Evolutionary conservation across 1,140 invertebrate genomes (phyloP).

Genomic region (Heliconius congener): DNA sequence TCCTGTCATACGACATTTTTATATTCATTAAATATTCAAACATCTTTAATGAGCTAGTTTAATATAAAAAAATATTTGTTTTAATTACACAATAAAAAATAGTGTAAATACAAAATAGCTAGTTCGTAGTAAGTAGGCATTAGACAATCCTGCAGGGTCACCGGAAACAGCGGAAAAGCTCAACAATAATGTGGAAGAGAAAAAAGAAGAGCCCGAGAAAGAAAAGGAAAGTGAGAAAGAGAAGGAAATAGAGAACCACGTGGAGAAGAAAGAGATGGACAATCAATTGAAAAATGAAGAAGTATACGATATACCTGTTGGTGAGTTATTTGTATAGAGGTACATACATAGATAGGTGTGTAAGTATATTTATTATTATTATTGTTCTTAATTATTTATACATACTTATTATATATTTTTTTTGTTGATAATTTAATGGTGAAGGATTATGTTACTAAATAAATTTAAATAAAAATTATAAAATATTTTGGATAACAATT

Average conservation of each 20-base stretch:
- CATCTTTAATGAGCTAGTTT: no score
- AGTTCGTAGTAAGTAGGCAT: conserved; percentile 42
- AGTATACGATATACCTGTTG: conserved; percentile 74
- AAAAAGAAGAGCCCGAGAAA: conserved; percentile 54
- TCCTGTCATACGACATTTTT: no score
- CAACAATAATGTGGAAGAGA: conserved; percentile 68
- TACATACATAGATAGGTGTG: neutral
- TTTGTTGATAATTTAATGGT: no score
- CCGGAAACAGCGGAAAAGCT: conserved; percentile 53
- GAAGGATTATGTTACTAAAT: no score
- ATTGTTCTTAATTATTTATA: neutral
- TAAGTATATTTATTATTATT: neutral
- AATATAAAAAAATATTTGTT: no score
- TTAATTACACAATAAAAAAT: neutral
- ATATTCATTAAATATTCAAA: no score
- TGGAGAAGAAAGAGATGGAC: conserved; percentile 57
- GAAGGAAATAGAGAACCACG: conserved; percentile 58
- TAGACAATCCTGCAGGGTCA: conserved; percentile 62
- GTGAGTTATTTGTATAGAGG: conserved; percentile 51
- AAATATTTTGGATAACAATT: no score
- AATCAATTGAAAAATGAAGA: conserved; percentile 59
- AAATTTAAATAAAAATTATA: no score
- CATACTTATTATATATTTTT: neutral
- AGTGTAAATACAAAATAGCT: conserved; percentile 12
- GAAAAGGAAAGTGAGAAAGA: conserved; percentile 44